phyloP scores from a whole-genome alignment of 2,113 vertebrate genomes.

The Toxotes chatareus region DNA sequence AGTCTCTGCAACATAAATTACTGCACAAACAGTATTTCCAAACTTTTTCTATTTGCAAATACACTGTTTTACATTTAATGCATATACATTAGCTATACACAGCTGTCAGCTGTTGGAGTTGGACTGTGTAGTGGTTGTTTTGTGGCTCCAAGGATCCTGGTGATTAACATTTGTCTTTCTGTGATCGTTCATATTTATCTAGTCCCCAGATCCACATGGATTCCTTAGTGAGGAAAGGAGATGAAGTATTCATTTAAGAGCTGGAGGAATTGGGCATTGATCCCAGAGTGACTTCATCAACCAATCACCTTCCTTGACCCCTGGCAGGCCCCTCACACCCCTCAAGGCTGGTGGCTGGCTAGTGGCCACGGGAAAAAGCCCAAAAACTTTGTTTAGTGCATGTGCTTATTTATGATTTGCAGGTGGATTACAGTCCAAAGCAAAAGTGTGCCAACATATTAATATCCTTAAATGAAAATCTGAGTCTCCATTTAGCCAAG shows the following conservation, averaged over 20 bases:
- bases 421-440: constrained; percentile 76
- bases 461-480: constrained; percentile 43
- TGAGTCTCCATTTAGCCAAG: constrained; percentile 1
- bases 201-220: constrained; percentile 26
- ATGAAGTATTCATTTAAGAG: constrained; percentile 49
- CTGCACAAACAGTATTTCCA: background rate
- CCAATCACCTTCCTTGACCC: constrained; percentile 59
- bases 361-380: constrained; percentile 56
- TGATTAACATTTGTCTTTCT: constrained; percentile 3
- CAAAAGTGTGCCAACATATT: constrained; percentile 60
- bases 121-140: background rate
- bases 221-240: constrained; percentile 44
- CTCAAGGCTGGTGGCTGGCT: constrained; percentile 62
- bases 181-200: constrained; percentile 22
- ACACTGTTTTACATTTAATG: background rate
- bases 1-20: background rate
- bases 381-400: constrained; percentile 66
- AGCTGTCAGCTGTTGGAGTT: background rate
- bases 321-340: constrained; percentile 48
- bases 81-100: background rate
- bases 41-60: background rate
- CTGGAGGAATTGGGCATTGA: constrained; percentile 45
- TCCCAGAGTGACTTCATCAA: constrained; percentile 64
- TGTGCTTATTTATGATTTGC: constrained; percentile 77
- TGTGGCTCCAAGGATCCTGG: background rate